Percentiles rank a stretch among this genome's conserved stretches.
phyloP scores from a whole-genome alignment of 2,113 vertebrate genomes.

The Gasterosteus aculeatus region DNA sequence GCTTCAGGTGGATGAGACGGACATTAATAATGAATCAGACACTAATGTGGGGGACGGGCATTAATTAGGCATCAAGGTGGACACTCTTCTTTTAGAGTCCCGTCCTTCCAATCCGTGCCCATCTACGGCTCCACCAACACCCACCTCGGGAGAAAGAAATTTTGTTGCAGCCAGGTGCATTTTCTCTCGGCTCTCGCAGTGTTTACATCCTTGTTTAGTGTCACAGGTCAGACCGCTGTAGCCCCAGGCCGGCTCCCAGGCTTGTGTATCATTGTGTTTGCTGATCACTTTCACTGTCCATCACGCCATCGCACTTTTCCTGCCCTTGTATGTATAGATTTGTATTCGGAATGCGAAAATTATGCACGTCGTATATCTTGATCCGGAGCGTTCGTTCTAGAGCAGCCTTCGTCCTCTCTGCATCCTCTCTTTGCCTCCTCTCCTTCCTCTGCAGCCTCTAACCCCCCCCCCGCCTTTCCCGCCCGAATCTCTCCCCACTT shows the following conservation, averaged over 20 bases:
- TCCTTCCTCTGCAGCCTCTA: background rate
- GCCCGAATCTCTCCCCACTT: conserved; percentile 9
- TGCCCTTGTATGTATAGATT: conserved; percentile 17
- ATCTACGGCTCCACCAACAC: conserved; percentile 31
- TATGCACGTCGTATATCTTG: conserved; percentile 24
- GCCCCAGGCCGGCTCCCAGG: conserved; percentile 70
- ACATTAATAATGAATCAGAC: conserved; percentile 68
- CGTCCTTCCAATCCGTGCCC: conserved; percentile 45
- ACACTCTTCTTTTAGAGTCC: conserved; percentile 53
- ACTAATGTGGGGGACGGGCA: conserved; percentile 67
- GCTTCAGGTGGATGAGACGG: conserved; percentile 67
- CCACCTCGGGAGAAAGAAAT: background rate
- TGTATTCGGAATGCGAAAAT: conserved; percentile 61
- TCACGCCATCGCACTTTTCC: conserved; percentile 38
- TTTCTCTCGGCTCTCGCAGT: conserved; percentile 31
- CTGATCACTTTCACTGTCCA: conserved; percentile 56
- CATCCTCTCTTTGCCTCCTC: background rate
- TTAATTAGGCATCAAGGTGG: conserved; percentile 73
- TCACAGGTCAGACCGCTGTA: conserved; percentile 68
- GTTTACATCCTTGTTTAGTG: conserved; percentile 75
- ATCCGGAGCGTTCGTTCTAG: conserved; percentile 60
- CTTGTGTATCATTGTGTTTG: conserved; percentile 70
- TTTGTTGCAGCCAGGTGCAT: too few species aligned
- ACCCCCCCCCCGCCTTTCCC: background rate
- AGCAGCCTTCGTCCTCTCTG: background rate